Evolutionary conservation across 1,140 invertebrate species (phyloP), one percentile per base, ranked within the genome.

Genomic region (Phymastichus coffea): DNA sequence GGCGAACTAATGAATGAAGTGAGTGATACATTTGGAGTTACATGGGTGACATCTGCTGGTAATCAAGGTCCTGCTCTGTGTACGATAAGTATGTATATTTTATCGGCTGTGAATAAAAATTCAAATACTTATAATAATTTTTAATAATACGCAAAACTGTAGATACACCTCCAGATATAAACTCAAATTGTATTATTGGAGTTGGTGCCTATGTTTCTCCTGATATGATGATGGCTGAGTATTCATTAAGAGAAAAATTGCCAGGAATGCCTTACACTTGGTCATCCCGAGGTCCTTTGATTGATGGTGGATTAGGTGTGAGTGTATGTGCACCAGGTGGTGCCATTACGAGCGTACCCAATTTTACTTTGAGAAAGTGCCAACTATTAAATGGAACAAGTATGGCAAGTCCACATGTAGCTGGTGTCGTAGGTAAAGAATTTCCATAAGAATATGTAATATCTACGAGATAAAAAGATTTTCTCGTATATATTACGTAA

Each of bases 361-460:
- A 93, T 76, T 99, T 93, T 78, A 95, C 92, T 0, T 81, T 98
- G 55, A 80, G 92, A 55, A 90, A 90, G 65, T 86, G 86, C 43
- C 94, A 97, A 72, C 81, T 99, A 6, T 95, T 99, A 91, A 98
- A 98, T 79, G 95, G 96, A 17, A 98, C 96, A 0, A 93, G 90
- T 63, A 99, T 99, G 97, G 89, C 94, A 0, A 91, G 95, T 12
- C 96, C 96, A 0, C 96, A 98, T 80, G 94, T 94, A 3, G 88
- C 93, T 65, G 97, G 96, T 15, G 88, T 88, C 66, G 84, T 96
- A 38, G 88, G 91, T 92, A 73, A 73, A 80, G 6, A 20, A n/a
- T 48, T 33, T 28, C 19, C 2, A 48, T 33, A 25, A 19, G 28
- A 33, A 33, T 41, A 35, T 30, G 43, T 19, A 37, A 37, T 38